Evolutionary conservation across 2,113 vertebrate species (phyloP), one percentile per base, ranked within the genome.

Genomic region (Gallinago media): DNA sequence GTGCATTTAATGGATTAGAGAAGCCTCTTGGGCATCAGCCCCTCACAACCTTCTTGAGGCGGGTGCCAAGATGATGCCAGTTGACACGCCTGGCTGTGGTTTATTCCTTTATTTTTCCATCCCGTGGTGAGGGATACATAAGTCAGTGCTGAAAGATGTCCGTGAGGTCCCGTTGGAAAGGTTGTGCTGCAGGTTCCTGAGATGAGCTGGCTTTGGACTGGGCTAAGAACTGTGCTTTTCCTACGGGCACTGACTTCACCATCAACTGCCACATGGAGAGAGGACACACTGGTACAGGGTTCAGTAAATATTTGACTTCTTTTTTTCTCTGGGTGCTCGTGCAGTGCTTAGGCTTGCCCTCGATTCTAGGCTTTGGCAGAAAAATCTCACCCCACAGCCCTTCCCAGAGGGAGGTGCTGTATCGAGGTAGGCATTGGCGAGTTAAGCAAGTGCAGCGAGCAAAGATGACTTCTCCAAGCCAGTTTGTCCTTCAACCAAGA

Each of bases 21-120:
- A 83, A 80, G 62, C 20, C 42, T 92, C 38, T 79, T 67, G 58
- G 20, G 27, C 62, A 85, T 92, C 77, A 88, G 54, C 40, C 49
- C 44, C 70, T 94, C 26, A 22, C 18, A 49, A 31, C 25, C 15
- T 94, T 91, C 84, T 90, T 70, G 71, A 93, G 40, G 12, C 29
- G 32, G 34, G 11, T 92, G 67, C 78, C 75, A 85, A 61, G 89
- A 63, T 62, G 27, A 79, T 92, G 81, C 81, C 62, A 76, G 18
- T 26, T 91, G 70, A 75, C 62, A 66, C 11, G 6, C 6, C 70
- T 38, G 36, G 31, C 54, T 88, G 40, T 76, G 71, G 49, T 70
- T 94, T 66, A 38, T 88, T 89, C 87, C 58, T 95, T 83, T 86
- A 70, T 77, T 94, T 93, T 96, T 85, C 65, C 44, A 25, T 77